Percentiles rank a stretch among this genome's conserved stretches.
Conservation (phyloP, 2,797 vertebrate genomes). For the Chaetophractus vellerosus region DNA sequence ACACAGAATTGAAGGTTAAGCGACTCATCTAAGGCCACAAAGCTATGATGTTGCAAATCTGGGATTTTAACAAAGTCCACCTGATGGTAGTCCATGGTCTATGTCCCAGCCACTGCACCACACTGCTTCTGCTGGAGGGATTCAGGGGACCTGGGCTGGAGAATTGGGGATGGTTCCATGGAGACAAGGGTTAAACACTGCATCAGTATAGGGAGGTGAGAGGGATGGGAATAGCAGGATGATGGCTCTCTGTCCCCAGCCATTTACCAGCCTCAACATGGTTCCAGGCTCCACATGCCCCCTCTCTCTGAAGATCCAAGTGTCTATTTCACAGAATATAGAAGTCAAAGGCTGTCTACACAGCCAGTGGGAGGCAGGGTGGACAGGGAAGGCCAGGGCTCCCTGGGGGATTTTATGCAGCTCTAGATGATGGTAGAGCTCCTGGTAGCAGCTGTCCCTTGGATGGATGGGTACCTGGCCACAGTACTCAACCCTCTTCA, state of each 20-base stretch:
- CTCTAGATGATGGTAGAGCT: slow-evolving; percentile 16
- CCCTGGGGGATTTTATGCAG: neutral
- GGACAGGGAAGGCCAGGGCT: neutral
- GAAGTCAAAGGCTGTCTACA: neutral
- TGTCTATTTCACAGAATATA: neutral
- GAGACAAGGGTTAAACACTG: neutral
- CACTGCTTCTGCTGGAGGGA: neutral
- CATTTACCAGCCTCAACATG: neutral
- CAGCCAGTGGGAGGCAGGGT: neutral
- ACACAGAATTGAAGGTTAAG: neutral
- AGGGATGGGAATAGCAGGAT: neutral
- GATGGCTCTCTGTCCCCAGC: neutral
- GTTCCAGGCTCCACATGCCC: neutral
- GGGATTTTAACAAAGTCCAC: neutral
- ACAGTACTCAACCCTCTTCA: neutral
- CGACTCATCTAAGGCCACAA: neutral
- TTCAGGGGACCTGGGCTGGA: neutral
- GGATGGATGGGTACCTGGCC: neutral
- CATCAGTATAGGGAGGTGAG: neutral
- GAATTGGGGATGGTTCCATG: neutral
- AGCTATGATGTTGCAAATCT: neutral
- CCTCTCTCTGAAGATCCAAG: neutral
- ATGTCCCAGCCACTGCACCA: neutral
- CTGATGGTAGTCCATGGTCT: neutral
- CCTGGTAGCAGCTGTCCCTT: neutral